Percentiles rank a stretch among this genome's conserved stretches.
phyloP scores from a whole-genome alignment of 1,140 invertebrate genomes.

The Halesus radiatus region DNA sequence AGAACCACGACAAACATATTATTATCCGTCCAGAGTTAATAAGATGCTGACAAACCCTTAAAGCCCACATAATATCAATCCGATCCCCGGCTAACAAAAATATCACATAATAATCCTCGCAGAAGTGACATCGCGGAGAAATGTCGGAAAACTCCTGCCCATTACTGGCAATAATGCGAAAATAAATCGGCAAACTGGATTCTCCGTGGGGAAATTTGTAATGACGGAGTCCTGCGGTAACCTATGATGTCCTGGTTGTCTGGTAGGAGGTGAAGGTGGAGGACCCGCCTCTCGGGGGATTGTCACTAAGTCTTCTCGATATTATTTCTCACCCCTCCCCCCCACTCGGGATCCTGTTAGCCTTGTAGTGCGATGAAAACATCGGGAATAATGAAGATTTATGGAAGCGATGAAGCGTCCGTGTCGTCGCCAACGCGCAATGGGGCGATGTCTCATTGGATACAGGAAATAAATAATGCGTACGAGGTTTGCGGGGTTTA shows the following conservation, averaged over 20 bases:
- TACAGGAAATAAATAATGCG: conserved; percentile 4
- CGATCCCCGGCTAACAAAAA: neutral
- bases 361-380: conserved; percentile 35
- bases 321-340: conserved; percentile 27
- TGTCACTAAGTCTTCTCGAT: conserved; percentile 41
- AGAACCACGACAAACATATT: no score
- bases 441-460: neutral
- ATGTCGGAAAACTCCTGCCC: conserved; percentile 24
- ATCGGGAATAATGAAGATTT: conserved; percentile 53
- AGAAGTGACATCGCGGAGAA: conserved; percentile 4
- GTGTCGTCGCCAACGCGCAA: neutral
- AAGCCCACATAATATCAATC: no score
- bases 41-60: no score
- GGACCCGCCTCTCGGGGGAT: conserved; percentile 12
- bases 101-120: neutral
- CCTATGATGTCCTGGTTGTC: neutral
- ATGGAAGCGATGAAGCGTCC: conserved; percentile 47
- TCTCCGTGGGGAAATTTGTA: conserved; percentile 37
- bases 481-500: neutral
- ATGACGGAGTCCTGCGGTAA: neutral
- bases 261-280: neutral
- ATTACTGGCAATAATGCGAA: conserved; percentile 31
- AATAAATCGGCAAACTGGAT: conserved; percentile 26
- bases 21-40: no score
- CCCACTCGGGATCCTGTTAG: conserved; percentile 14